A percentile compares a stretch with the other conserved stretches of the same genome.
phyloP scores from a whole-genome alignment of 2,797 vertebrate species.

The Tamandua tetradactyla region DNA sequence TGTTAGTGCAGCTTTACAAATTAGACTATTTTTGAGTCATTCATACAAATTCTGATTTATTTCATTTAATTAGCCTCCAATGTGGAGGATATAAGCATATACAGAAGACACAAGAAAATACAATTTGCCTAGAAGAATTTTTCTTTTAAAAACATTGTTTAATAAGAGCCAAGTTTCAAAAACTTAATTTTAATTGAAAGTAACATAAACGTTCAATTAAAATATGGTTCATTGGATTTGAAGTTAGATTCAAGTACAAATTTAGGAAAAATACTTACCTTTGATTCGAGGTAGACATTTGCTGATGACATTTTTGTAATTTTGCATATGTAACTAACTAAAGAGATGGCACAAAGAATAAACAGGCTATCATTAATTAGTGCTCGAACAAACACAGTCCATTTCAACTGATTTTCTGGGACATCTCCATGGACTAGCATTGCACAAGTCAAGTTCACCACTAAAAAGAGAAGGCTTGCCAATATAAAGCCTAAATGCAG shows the following conservation, averaged over 20 bases:
- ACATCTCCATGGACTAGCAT: slow-evolving; percentile 90
- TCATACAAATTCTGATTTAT: slow-evolving; percentile 15
- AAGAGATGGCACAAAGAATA: slow-evolving; percentile 93
- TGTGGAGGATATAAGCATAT: not conserved
- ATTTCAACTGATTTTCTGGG: slow-evolving; percentile 87
- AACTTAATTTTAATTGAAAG: no score
- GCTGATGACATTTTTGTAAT: slow-evolving; percentile 97
- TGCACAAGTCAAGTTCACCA: slow-evolving; percentile 94
- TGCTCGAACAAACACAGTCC: slow-evolving; percentile 90
- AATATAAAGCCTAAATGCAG: slow-evolving; percentile 92
- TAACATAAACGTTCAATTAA: slow-evolving; percentile 37
- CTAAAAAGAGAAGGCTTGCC: slow-evolving; percentile 91
- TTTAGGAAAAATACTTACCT: slow-evolving; percentile 86
- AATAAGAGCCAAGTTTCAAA: slow-evolving; percentile 30
- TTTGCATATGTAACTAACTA: slow-evolving; percentile 94
- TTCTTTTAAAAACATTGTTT: not conserved
- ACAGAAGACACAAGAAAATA: slow-evolving; percentile 28
- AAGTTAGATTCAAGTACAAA: slow-evolving; percentile 63
- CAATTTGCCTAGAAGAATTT: not conserved
- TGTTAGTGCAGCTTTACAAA: not conserved
- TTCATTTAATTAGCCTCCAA: slow-evolving; percentile 27
- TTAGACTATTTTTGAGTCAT: not conserved
- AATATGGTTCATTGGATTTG: slow-evolving; percentile 22
- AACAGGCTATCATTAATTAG: slow-evolving; percentile 95
- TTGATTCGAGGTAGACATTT: slow-evolving; percentile 98